Evolutionary conservation across 2,888 invertebrate species (phyloP).

Genomic region (Drosophila macrospina): DNA sequence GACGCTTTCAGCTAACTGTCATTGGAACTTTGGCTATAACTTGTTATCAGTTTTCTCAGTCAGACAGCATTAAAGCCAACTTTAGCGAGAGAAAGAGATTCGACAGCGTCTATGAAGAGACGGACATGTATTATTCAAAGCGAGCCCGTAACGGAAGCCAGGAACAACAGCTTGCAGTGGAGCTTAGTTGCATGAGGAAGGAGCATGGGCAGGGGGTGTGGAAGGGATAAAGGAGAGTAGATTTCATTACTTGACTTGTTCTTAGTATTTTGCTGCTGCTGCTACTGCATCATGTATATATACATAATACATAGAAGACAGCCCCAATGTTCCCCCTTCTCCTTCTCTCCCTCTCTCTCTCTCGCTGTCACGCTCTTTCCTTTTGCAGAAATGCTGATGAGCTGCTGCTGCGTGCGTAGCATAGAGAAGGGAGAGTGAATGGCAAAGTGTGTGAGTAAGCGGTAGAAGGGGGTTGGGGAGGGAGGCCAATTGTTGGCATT

Average conservation of each 20-base stretch:
- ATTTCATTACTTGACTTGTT: constrained; percentile 54
- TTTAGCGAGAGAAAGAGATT: not conserved
- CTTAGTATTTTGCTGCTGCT: constrained; percentile 36
- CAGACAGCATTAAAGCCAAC: constrained; percentile 14
- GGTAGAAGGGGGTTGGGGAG: too few relatives aligned
- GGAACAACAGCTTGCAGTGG: constrained; percentile 27
- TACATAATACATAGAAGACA: constrained; percentile 45
- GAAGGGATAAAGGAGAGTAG: constrained; percentile 4
- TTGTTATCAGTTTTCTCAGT: constrained; percentile 19
- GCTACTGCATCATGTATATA: constrained; percentile 26
- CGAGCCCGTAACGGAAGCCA: constrained; percentile 1
- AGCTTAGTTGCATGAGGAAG: constrained; percentile 5
- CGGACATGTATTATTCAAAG: constrained; percentile 25
- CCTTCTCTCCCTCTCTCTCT: not conserved
- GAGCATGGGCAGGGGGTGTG: not conserved
- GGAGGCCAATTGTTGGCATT: constrained; percentile 43
- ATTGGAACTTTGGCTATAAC: constrained; percentile 16
- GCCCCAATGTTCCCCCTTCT: not conserved
- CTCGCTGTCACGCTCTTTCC: not conserved
- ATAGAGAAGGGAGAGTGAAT: too few relatives aligned
- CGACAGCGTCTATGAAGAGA: not conserved
- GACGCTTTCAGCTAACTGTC: constrained; percentile 14
- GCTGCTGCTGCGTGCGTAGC: constrained; percentile 45
- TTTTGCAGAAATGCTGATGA: constrained; percentile 53
- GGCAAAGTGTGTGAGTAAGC: too few relatives aligned